These are phyloP conservation scores for Phenganax subtilis DNA, from an alignment of 92 coral and sea anemone species.

Conservation along the genomic window DNA sequence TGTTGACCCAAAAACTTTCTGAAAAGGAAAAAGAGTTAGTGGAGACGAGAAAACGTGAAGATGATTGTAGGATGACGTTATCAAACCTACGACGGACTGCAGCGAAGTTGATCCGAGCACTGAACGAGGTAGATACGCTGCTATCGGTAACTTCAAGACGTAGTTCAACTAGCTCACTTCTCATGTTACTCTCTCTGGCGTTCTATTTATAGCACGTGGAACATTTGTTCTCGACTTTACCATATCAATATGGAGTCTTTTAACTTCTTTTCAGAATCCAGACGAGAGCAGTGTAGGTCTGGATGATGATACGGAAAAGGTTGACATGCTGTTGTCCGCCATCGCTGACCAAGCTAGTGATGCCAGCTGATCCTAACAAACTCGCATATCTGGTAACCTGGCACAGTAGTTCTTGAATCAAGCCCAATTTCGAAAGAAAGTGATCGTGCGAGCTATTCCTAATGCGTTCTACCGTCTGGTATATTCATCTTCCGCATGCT, in stretches of 20 bases:
- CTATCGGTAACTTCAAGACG: neutral
- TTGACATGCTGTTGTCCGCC: slow-evolving; percentile 58
- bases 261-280: slow-evolving; percentile 53
- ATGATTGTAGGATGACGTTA: slow-evolving; percentile 49
- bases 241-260: no score
- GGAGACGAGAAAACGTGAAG: slow-evolving; percentile 29
- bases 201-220: no score
- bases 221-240: no score
- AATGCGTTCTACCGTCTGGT: no score
- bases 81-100: slow-evolving; percentile 62
- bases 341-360: slow-evolving; percentile 57
- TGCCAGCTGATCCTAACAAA: neutral
- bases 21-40: slow-evolving; percentile 44
- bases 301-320: slow-evolving; percentile 55
- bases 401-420: no score
- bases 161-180: no score
- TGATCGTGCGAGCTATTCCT: no score
- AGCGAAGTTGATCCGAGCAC: slow-evolving; percentile 60
- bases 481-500: no score
- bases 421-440: no score
- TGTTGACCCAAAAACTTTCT: slow-evolving; percentile 28
- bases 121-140: slow-evolving; percentile 59
- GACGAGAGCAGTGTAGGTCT: slow-evolving; percentile 49
- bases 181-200: no score
- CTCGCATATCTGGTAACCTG: no score